These are phyloP conservation scores for Cassiopea andromeda DNA, from an alignment of 30 jellyfish, hydroid and myxozoan species.

Conservation along the genomic window DNA sequence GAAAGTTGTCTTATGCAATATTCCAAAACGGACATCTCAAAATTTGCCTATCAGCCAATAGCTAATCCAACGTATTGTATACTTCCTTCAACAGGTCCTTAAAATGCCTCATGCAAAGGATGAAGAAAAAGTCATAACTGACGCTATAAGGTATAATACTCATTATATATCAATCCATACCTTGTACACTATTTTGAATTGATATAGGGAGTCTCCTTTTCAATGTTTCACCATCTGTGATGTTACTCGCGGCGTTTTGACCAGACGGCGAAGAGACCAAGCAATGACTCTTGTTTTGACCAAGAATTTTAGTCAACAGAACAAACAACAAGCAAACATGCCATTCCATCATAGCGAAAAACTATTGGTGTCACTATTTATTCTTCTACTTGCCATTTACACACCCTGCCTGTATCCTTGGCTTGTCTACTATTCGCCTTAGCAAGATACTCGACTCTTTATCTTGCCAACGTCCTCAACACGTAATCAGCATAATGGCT, in stretches of 20 bases:
- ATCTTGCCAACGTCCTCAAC: neutral
- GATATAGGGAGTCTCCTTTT: neutral
- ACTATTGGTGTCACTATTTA: neutral
- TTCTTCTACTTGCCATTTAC: neutral
- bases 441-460: neutral
- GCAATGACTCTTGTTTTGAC: neutral
- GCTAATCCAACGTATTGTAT: too few species aligned
- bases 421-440: neutral
- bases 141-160: neutral
- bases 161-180: neutral
- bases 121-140: too few species aligned
- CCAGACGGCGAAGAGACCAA: constrained; percentile 7
- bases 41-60: too few species aligned
- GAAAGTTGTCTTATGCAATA: too few species aligned
- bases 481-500: neutral
- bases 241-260: neutral
- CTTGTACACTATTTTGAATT: neutral
- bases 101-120: too few species aligned
- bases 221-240: constrained; percentile 7
- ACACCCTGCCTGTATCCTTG: neutral
- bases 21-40: too few species aligned
- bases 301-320: neutral
- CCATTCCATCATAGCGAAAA: constrained; percentile 1
- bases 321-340: neutral
- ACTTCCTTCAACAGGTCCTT: too few species aligned